phyloP scores from a whole-genome alignment of 2,797 vertebrate genomes.

The Tokudaia tokunoshimensis region DNA sequence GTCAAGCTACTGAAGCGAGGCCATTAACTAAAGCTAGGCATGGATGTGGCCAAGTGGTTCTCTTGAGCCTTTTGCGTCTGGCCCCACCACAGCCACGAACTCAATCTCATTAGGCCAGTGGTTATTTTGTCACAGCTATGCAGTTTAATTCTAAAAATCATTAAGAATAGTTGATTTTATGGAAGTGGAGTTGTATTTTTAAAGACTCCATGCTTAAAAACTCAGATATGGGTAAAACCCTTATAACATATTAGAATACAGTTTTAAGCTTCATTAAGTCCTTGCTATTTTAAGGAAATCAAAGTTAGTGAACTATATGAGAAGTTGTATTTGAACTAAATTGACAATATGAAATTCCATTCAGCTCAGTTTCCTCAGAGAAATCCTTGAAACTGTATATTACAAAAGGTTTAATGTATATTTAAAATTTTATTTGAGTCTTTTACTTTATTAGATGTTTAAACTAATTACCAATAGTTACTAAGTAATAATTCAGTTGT shows the following conservation, averaged over 20 bases:
- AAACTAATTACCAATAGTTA: constrained; percentile 31
- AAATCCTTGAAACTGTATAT: background rate
- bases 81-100: background rate
- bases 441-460: constrained; percentile 40
- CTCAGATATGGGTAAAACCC: constrained; percentile 40
- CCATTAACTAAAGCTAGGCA: background rate
- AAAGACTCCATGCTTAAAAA: constrained; percentile 43
- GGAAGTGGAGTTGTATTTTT: constrained; percentile 53
- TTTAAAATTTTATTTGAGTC: constrained; percentile 17
- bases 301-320: constrained; percentile 23
- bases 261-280: background rate
- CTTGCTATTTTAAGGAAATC: constrained; percentile 14
- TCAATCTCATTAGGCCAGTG: background rate
- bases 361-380: background rate
- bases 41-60: background rate
- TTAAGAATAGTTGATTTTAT: constrained; percentile 35
- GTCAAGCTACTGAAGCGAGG: background rate
- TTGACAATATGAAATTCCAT: constrained; percentile 21
- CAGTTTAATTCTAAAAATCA: constrained; percentile 33
- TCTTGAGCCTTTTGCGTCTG: background rate
- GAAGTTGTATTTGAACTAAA: constrained; percentile 8
- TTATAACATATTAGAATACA: background rate
- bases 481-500: background rate
- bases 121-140: constrained; percentile 7
- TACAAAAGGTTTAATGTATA: background rate